Evolutionary conservation across 2,888 invertebrate species (phyloP), one percentile per base, ranked within the genome.

Genomic region (Itoplectis maculator): DNA sequence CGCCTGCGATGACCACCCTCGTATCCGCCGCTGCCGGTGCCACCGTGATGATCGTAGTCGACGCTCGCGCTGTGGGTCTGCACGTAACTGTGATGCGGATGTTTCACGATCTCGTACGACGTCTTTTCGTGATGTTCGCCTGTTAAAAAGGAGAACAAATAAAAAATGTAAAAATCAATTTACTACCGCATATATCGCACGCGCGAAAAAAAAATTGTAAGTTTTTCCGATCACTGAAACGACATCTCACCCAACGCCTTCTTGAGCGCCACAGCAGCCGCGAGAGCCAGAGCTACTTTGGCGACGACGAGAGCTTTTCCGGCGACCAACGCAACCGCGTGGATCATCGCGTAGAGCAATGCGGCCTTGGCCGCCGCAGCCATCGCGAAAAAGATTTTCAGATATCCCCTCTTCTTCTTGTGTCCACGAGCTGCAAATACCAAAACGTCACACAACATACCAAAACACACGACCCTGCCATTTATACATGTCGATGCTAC

Each of bases 251-350:
- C 92, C 5, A 84, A 78, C 15, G 89, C 84, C 85, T 97, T 97
- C 93, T 97, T 97, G 90, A 97, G 94, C 8, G 96, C 97, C 83
- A 97, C 95, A 85, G 97, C 97, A 86, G 95, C 96, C 79, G 97
- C 97, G 74, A 97, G 93, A 0, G 97, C 96, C 66, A 97, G 92
- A 0, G 97, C 97, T 88, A 97, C 93, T 91, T 97, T 97, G 63
- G 96, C 97, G 23, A 97, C 96, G 86, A 97, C 96, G 82, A 97
- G 93, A 68, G 97, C 97, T 93, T 97, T 97, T 86, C 97, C 97
- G 56, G 97, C 97, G 68, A 97, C 92, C 68, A 97, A 94, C 29
- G 97, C 97, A 47, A 97, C 93, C 2, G 96, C 96, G 82, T 97
- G 97, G 84, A 97, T 95, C 40, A 97, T 96, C 51, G 97, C 93